A percentile compares a stretch with the other conserved stretches of the same genome.
These are phyloP conservation scores for Cataglyphis altisquamis DNA, from an alignment of 2,888 invertebrate genomes.

Conservation along the genomic window DNA sequence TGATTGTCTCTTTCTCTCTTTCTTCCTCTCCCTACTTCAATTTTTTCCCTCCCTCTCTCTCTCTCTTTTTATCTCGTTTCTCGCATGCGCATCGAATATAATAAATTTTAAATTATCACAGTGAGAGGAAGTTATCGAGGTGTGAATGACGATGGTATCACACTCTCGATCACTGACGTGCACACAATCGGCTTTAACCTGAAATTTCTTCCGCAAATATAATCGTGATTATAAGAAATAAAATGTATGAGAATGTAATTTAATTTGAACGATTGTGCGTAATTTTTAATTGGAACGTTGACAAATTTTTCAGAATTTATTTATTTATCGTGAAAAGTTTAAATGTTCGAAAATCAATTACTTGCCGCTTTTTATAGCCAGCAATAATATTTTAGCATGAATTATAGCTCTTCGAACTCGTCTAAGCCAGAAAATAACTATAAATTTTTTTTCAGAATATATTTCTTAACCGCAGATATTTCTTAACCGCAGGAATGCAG, in stretches of 20 bases:
- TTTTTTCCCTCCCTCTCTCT: not conserved
- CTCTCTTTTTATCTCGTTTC: not conserved
- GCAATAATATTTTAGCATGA: not conserved
- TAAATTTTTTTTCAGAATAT: not conserved
- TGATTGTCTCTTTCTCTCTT: slow-evolving; percentile 3
- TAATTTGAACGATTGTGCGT: not conserved
- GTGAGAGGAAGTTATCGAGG: slow-evolving; percentile 25
- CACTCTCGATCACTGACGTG: not conserved
- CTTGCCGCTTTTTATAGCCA: not conserved
- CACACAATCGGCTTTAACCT: slow-evolving; percentile 20
- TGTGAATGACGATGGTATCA: slow-evolving; percentile 24
- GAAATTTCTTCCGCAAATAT: slow-evolving; percentile 11
- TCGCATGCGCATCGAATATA: slow-evolving; percentile 19
- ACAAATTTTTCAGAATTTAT: not conserved
- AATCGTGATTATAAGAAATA: not conserved
- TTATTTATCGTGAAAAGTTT: not conserved
- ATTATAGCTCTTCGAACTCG: not conserved
- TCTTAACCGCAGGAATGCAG: not conserved
- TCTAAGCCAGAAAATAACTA: not conserved
- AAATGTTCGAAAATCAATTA: not conserved
- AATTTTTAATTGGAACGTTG: not conserved
- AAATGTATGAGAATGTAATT: not conserved
- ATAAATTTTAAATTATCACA: slow-evolving; percentile 36
- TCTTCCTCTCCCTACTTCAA: not conserved
- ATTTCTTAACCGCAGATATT: not conserved